Conservation (phyloP, 2,113 vertebrate genomes). For the Phylloscopus trochilus region DNA sequence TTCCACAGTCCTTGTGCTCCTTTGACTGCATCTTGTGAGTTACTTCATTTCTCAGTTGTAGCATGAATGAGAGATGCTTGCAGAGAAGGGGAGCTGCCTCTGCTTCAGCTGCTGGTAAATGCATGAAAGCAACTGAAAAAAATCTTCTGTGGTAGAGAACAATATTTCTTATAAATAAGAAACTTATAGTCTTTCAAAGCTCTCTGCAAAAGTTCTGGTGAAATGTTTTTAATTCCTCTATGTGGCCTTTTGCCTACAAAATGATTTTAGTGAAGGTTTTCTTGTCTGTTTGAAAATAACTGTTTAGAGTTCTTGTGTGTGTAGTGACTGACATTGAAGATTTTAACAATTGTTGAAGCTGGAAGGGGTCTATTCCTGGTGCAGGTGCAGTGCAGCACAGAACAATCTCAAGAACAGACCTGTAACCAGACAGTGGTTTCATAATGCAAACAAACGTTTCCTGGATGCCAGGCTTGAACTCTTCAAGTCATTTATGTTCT, state of each 20-base stretch:
- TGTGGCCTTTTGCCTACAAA: background rate
- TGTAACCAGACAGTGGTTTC: conserved; percentile 44
- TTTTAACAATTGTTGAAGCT: background rate
- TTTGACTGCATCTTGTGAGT: background rate
- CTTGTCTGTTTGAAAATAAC: background rate
- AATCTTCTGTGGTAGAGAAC: background rate
- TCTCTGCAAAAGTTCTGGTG: background rate
- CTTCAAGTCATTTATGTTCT: conserved; percentile 30
- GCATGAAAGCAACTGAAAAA: background rate
- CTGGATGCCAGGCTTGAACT: conserved; percentile 35
- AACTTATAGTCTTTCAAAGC: background rate
- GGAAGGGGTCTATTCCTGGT: background rate
- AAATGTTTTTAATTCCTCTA: background rate
- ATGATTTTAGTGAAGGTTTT: background rate
- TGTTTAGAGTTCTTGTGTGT: background rate
- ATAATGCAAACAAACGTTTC: conserved; percentile 42
- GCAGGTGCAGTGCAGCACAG: conserved; percentile 25
- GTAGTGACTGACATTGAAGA: background rate
- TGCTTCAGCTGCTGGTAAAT: background rate
- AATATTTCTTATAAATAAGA: background rate
- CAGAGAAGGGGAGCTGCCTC: background rate
- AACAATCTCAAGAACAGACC: background rate
- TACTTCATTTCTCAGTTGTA: background rate
- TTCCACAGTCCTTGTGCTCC: background rate
- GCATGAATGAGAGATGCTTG: background rate